Evolutionary conservation across 2,797 vertebrate species (phyloP), one percentile per base, ranked within the genome.

Genomic region (Myotis vivesi): DNA sequence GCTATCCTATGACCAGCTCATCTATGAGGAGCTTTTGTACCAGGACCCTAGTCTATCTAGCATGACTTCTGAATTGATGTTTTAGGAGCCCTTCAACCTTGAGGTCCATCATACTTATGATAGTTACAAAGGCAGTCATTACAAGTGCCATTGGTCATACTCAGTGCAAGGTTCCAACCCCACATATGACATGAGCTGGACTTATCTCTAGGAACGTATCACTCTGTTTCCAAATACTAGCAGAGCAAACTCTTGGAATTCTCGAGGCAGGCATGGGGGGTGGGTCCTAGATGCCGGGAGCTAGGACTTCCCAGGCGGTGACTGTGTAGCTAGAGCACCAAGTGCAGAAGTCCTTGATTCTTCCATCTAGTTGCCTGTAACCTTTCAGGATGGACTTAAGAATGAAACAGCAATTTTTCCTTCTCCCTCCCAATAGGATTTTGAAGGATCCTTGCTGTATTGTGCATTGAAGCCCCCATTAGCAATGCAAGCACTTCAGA

Each of bases 401-500:
- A 88, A 95, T 94, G 93, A 96, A 96, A 89, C 71, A 94, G 90
- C 93, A 88, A 69, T 95, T 97, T 95, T 96, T 96, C 90, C 94
- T 98, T 94, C 89, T 95, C n/a, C 46, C 55, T 91, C 95, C 93
- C 89, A 0, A 71, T 92, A 97, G 97, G 95, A 53, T 71, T 86
- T 79, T 95, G 59, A 84, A 88, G 82, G 66, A 81, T 3, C 0
- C 96, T 97, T 96, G 92, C 97, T 94, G 89, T 88, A 97, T 94
- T 96, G 96, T 89, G 89, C 96, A 95, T 86, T 95, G 95, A 97
- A 97, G 79, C 85, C 64, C 92, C 98, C 90, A 92, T 95, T 97
- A 97, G 89, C 8, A 76, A 97, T 96, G 96, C 91, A 96, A 98
- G 96, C 72, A 81, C 96, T 98, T 97, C 96, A 97, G 96, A 97